Evolutionary conservation across 2,888 invertebrate genomes (phyloP).

Genomic region (Leptopterna dolabrata): DNA sequence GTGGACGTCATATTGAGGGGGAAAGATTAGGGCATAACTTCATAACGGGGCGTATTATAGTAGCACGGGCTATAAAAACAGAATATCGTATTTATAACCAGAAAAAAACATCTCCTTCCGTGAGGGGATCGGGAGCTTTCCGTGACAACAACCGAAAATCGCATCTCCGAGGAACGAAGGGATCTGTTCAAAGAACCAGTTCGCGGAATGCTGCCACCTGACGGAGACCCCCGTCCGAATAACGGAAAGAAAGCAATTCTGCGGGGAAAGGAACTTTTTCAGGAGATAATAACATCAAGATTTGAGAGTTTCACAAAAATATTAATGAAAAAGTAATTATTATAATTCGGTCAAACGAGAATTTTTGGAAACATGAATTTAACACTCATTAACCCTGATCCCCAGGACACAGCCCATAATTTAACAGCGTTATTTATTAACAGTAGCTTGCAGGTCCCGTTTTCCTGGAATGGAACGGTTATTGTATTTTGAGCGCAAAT

Average conservation of each 20-base stretch:
- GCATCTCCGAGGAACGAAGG: not conserved
- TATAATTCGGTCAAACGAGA: not conserved
- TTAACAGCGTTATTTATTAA: too few relatives aligned
- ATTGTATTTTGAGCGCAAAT: too few relatives aligned
- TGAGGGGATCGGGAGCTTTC: not conserved
- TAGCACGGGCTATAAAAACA: not conserved
- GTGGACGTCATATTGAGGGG: not conserved
- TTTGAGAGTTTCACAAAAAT: not conserved
- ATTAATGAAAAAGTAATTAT: not conserved
- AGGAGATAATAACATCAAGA: not conserved
- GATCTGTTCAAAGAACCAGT: not conserved
- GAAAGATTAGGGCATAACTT: not conserved
- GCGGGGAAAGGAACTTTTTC: not conserved
- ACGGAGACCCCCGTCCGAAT: not conserved
- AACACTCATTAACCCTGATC: not conserved
- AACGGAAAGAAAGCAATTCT: not conserved
- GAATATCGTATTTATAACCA: not conserved
- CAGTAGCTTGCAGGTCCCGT: too few relatives aligned
- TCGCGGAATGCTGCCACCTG: conserved; percentile 1
- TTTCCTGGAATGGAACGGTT: too few relatives aligned
- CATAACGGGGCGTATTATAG: not conserved
- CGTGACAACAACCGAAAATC: not conserved
- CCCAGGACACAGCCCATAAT: too few relatives aligned
- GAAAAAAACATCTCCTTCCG: not conserved
- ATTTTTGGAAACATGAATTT: not conserved